phyloP scores from a whole-genome alignment of 2,797 vertebrate species.

The Mormyrops attenuatus region DNA sequence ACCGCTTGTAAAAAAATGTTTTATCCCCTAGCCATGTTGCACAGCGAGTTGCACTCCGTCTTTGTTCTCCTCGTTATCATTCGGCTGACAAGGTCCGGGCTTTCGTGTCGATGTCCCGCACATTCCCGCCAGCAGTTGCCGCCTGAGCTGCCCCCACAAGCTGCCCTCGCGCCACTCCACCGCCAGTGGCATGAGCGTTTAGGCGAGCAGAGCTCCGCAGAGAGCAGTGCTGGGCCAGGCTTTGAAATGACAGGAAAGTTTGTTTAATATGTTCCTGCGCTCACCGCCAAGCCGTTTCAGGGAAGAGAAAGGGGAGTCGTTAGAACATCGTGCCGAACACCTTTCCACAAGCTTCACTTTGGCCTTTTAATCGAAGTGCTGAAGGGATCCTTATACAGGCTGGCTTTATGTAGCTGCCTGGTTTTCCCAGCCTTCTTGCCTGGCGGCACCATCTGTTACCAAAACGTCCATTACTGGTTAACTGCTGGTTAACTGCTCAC shows the following conservation, averaged over 20 bases:
- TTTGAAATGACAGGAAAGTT: constrained; percentile 19
- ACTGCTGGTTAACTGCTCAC: background rate
- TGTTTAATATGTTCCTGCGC: constrained; percentile 19
- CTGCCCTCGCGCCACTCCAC: background rate
- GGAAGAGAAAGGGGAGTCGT: background rate
- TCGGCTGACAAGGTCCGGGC: background rate
- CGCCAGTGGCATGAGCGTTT: background rate
- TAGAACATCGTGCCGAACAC: background rate
- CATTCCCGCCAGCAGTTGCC: background rate
- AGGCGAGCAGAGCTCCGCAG: background rate
- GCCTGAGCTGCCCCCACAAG: background rate
- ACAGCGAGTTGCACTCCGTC: background rate
- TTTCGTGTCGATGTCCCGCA: background rate
- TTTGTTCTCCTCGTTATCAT: background rate
- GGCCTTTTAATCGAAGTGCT: background rate
- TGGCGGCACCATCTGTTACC: background rate
- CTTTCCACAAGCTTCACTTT: background rate
- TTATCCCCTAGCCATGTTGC: background rate
- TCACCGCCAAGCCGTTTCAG: background rate
- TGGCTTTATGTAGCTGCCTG: background rate
- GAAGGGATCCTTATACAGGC: background rate
- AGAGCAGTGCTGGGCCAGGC: background rate
- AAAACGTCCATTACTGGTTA: background rate
- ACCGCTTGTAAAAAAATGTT: background rate
- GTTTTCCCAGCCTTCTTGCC: background rate